Base-by-base conservation (phyloP, 1,140 invertebrate species). In the Trinorchestia longiramus region DNA sequence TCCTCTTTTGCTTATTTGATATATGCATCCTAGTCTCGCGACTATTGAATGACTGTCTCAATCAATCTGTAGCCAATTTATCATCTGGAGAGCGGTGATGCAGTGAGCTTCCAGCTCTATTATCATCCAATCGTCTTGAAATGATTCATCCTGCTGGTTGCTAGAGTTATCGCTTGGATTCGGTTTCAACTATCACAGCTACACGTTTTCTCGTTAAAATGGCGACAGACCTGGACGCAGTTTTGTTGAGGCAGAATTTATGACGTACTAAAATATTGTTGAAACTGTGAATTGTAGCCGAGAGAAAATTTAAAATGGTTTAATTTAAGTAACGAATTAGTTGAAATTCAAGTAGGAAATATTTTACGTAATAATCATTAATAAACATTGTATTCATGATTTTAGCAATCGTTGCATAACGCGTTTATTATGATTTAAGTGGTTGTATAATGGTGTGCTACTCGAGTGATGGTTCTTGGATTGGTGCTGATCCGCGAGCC, bases 31-130 rank as follows among this genome's bases (percentile, higher is more conserved):
- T 15, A 15, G 41, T 91, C 88, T 43, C 41, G 41, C 88, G 41
- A 43, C 88, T 91, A 91, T 91, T 91, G 88, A 91, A 91, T 91
- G 88, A 91, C 41, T 91, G 88, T 91, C 88, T 43, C 88, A 11
- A 43, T 43, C 88, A 91, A 91, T 91, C 88, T 43, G 88, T 42
- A 91, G 88, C 41, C 88, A 91, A 91, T 91, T 43, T 91, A 91
- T 91, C 88, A 91, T 91, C 41, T 19, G 4, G 62, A 1, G 15
- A 23, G 62, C 62, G 62, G 62, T 42, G 88, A 90, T 90, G 88
- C 88, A 28, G 43, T 1, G 36, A 90, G 88, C 23, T 42, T 90
- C 88, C 15, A 42, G 28, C 88, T 42, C 88, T 90, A 90, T 90
- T 90, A 90, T 90, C 88, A 90, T 90, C 88, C 88, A 90, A 90